Base-by-base conservation (phyloP, 2,113 vertebrate species). In the Tetraodon nigroviridis region DNA sequence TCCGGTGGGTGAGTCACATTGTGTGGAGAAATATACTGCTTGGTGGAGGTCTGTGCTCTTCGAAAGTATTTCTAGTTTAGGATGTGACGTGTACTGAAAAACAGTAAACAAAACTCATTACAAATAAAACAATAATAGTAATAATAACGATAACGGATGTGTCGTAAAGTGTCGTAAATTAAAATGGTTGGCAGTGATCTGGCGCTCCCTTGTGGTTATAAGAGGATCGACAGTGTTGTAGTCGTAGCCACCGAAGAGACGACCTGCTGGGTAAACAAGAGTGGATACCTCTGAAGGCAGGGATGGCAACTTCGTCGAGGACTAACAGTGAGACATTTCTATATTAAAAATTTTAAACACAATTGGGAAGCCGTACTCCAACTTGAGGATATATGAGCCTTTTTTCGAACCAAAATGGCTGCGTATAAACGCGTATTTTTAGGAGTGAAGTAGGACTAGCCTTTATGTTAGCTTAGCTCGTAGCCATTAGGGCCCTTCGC, bases 221-320 rank as follows among this genome's bases (percentile, higher is more conserved):
- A 24, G 11, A 1, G 41, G 0, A 58, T 51, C 44, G 40, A 4
- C 57, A 1, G 58, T 50, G 41, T 68, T 58, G 64, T 64, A 71
- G 66, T 72, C 20, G 67, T 29, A 75, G 63, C 75, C 73, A 73
- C 72, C 66, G 67, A 75, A 53, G 54, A 66, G 84, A 73, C 84
- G 75, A 78, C 69, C 79, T 80, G 78, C 83, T 84, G 84, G 76
- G 84, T 88, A 88, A 90, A 89, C 87, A 89, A 86, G 85, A 84
- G 87, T 79, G 73, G 78, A 85, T 86, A 62, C 82, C 83, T 84
- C 85, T 79, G 45, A 67, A 82, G 77, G 85, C 89, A 89, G 89
- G 86, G 89, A 92, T 90, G 90, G 88, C 76, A 83, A 87, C 81
- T 89, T 87, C 80, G 75, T 86, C 79, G 84, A 82, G 85, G 83